A percentile compares a stretch with the other conserved stretches of the same genome.
Evolutionary conservation across 2,113 vertebrate species (phyloP).

Genomic region (Vicugna pacos): DNA sequence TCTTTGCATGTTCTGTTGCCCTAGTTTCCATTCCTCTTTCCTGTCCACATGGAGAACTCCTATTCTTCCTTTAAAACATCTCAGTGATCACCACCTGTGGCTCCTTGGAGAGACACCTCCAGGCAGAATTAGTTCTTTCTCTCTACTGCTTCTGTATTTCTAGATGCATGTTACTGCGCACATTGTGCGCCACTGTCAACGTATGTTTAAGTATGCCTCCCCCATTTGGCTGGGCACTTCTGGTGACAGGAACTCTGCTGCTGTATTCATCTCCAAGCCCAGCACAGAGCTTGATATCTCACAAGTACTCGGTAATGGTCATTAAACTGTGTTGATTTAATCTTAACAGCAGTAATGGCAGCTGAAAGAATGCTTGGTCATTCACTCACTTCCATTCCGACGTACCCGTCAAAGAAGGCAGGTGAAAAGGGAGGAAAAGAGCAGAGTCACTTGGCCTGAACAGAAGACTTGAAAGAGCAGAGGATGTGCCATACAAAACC

Average conservation of each 20-base stretch:
- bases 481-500: neutral
- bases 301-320: neutral
- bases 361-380: neutral
- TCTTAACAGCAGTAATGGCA: neutral
- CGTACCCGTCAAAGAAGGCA: neutral
- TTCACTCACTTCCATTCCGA: neutral
- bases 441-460: neutral
- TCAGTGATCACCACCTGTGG: neutral
- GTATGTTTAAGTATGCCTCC: neutral
- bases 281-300: neutral
- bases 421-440: neutral
- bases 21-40: neutral
- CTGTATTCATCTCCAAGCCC: neutral
- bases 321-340: neutral
- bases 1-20: neutral
- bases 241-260: neutral
- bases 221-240: neutral
- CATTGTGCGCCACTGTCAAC: neutral
- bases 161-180: neutral
- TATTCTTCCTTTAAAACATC: neutral
- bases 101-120: neutral
- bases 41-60: neutral
- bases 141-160: neutral
- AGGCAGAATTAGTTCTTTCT: neutral
- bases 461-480: neutral